Percentiles rank a stretch among this genome's conserved stretches.
phyloP scores from a whole-genome alignment of 2,113 vertebrate species.

The Hiodon tergisus region DNA sequence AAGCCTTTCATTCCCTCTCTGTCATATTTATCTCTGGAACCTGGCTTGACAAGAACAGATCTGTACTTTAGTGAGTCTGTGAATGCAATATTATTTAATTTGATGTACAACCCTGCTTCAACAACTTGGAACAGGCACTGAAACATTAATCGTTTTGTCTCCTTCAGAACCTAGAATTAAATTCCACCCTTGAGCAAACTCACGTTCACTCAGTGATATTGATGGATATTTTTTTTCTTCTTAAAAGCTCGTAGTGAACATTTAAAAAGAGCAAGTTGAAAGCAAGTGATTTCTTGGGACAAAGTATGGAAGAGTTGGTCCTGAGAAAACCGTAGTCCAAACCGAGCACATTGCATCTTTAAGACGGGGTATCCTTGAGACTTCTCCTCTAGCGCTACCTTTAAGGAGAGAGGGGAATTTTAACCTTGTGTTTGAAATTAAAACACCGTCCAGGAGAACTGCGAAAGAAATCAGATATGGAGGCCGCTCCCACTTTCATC shows the following conservation, averaged over 20 bases:
- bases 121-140: neutral
- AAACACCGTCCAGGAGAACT: neutral
- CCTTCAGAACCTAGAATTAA: constrained; percentile 12
- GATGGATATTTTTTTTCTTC: neutral
- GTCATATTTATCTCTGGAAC: neutral
- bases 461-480: neutral
- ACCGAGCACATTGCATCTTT: too few species aligned
- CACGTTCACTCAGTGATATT: neutral
- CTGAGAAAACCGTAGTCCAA: too few species aligned
- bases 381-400: neutral
- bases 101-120: neutral
- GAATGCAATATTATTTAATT: neutral
- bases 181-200: neutral
- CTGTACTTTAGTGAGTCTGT: neutral
- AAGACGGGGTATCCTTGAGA: too few species aligned
- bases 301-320: neutral
- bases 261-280: neutral
- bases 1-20: neutral
- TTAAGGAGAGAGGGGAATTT: neutral
- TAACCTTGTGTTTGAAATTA: neutral
- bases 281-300: neutral
- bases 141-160: constrained; percentile 11
- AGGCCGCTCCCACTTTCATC: neutral
- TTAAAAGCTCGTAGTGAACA: neutral
- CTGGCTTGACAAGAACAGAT: neutral